Base-by-base conservation (phyloP, 2,888 invertebrate genomes). In the Dasypogon diadema region DNA sequence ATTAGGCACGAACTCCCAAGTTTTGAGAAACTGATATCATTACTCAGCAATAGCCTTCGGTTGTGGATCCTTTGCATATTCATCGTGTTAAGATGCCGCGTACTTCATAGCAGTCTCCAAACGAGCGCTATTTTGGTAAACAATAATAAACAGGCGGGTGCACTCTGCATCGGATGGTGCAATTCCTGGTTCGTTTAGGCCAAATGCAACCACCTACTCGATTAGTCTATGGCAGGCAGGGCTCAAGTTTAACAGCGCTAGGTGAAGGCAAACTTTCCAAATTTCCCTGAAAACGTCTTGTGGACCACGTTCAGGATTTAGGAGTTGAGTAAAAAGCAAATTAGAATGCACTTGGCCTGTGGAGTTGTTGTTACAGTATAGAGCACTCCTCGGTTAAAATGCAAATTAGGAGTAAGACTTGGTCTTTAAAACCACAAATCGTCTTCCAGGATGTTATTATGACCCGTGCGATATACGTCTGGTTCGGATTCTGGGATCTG, bases 321-420 rank as follows among this genome's bases (percentile, higher is more conserved):
- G 22, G 24, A 65, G 48, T 65, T 22, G 65, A 22, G 46, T 5
- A 65, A 65, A 46, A 65, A 46, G 26, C 42, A 46, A 48, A 12
- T 48, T 14, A 8, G 24, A 2, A 6, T 42, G 65, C 48, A 48
- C 21, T 56, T 56, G n/a, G 12, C 16, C 24, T 8, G 18, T 24
- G 8, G 8, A 30, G 30, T 30, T 30, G 3, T 30, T 30, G 30
- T n/a, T 14, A 8, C 24, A n/a, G n/a, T 5, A n/a, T n/a, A n/a
- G 24, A 16, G 58, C 16, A 2, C 24, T 18, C 42, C n/a, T 22
- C 51, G 34, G 51, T 70, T 30, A 21, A 70, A 70, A 70, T 70
- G 70, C 70, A 70, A 70, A 70, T 70, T 70, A 70, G 30, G 54
- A 70, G 18, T 16, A 34, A 70, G 70, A 56, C 26, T 56, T 56